phyloP scores from a whole-genome alignment of 2,113 vertebrate genomes.

The Leucosticte australis region DNA sequence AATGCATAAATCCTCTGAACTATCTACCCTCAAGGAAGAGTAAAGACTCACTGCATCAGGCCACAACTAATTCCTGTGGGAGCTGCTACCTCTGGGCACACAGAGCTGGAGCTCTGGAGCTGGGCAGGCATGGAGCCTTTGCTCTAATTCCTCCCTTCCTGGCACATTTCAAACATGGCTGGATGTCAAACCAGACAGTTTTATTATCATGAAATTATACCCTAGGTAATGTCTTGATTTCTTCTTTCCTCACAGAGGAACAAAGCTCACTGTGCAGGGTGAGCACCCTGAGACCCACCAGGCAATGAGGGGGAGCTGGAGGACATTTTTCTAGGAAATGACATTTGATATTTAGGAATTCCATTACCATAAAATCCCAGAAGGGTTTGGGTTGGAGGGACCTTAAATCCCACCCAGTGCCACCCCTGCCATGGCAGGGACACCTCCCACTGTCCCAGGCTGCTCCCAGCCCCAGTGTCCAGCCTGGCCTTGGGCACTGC shows the following conservation, averaged over 20 bases:
- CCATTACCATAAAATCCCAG: not conserved
- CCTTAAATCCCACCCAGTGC: fast-evolving
- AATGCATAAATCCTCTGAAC: not conserved
- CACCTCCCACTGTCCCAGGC: not conserved
- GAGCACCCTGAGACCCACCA: not conserved
- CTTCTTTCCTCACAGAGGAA: not conserved
- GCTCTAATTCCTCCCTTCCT: not conserved
- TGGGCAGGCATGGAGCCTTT: not conserved
- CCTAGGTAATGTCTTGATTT: not conserved
- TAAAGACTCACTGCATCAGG: not conserved
- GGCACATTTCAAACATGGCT: not conserved
- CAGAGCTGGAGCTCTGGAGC: not conserved
- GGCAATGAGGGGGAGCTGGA: not conserved
- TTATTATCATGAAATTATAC: not conserved
- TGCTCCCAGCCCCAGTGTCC: not conserved
- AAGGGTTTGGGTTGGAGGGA: not conserved
- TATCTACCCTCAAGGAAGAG: not conserved
- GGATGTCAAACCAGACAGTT: not conserved
- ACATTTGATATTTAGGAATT: not conserved
- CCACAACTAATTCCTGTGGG: not conserved
- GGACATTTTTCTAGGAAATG: not conserved
- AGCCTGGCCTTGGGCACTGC: not conserved
- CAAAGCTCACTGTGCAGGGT: not conserved
- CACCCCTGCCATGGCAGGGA: not conserved
- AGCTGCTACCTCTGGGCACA: not conserved